Evolutionary conservation across 1,140 invertebrate species (phyloP).

Genomic region (Propsilocerus akamusi): DNA sequence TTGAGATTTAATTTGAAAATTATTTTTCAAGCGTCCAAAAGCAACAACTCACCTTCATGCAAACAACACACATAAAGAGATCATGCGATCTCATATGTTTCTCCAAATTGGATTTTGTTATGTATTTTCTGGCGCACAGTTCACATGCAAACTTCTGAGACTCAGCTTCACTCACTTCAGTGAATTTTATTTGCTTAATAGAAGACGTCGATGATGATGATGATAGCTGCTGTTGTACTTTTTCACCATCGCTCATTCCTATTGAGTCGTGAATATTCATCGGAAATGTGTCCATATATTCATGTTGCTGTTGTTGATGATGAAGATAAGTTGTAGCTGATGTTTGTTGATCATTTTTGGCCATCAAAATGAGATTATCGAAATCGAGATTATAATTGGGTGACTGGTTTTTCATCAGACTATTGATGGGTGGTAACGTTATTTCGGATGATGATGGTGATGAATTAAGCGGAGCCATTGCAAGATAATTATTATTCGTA

Average conservation of each 20-base stretch:
- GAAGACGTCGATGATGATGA: slow-evolving; percentile 9
- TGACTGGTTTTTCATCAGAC: slow-evolving; percentile 1
- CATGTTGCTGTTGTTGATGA: too few species aligned
- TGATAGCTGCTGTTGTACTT: slow-evolving; percentile 20
- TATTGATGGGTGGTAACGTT: slow-evolving; percentile 3
- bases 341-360: slow-evolving; percentile 1
- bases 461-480: slow-evolving; percentile 1
- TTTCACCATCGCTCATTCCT: slow-evolving; percentile 14
- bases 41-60: too few species aligned
- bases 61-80: slow-evolving; percentile 4
- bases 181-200: not conserved
- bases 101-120: slow-evolving; percentile 2
- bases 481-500: not conserved
- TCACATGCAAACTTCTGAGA: slow-evolving; percentile 9
- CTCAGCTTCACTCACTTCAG: slow-evolving; percentile 5
- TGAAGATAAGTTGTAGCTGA: not conserved
- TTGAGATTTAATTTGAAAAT: too few species aligned
- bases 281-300: not conserved
- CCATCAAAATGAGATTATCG: slow-evolving; percentile 2
- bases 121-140: slow-evolving; percentile 5
- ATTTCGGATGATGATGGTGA: not conserved
- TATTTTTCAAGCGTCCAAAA: too few species aligned
- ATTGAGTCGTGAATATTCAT: slow-evolving; percentile 6
- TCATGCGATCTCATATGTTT: slow-evolving; percentile 4
- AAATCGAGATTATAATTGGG: not conserved